A percentile compares a stretch with the other conserved stretches of the same genome.
These are phyloP conservation scores for Rhinella marina DNA, from an alignment of 2,797 vertebrate genomes.

Conservation along the genomic window DNA sequence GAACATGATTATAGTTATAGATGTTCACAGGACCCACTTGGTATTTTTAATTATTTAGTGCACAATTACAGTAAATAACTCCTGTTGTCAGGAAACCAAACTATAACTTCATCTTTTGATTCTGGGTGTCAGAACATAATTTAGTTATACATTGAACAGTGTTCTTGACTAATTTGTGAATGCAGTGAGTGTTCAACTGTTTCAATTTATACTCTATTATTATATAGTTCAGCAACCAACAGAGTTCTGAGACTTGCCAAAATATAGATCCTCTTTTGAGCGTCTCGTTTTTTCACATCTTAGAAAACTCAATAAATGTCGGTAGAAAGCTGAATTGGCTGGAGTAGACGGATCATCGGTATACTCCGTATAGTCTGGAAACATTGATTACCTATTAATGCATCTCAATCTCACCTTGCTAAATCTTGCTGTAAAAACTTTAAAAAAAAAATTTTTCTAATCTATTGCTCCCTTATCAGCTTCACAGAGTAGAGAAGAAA, in stretches of 20 bases:
- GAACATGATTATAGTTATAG: too few species aligned
- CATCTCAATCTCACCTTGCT: neutral
- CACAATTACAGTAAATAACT: neutral
- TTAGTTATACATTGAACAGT: neutral
- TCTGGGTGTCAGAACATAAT: neutral
- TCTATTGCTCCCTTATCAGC: conserved; percentile 37
- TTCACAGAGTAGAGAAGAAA: conserved; percentile 57
- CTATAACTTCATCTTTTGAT: neutral
- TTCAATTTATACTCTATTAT: too few species aligned
- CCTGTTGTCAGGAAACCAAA: neutral
- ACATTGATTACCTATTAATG: neutral
- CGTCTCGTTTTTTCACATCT: neutral
- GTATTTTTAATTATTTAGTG: neutral
- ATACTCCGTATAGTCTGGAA: neutral
- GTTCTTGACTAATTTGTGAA: neutral
- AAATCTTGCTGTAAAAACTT: neutral
- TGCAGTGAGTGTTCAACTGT: too few species aligned
- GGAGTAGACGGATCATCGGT: neutral
- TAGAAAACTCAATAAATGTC: neutral
- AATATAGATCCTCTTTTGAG: neutral
- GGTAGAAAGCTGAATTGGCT: neutral
- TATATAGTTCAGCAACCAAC: too few species aligned
- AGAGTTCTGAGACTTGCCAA: too few species aligned
- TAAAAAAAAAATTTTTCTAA: conserved; percentile 5
- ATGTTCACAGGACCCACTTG: neutral